Conservation (phyloP, 2,797 vertebrate genomes). For the Onychomys arenicola region DNA sequence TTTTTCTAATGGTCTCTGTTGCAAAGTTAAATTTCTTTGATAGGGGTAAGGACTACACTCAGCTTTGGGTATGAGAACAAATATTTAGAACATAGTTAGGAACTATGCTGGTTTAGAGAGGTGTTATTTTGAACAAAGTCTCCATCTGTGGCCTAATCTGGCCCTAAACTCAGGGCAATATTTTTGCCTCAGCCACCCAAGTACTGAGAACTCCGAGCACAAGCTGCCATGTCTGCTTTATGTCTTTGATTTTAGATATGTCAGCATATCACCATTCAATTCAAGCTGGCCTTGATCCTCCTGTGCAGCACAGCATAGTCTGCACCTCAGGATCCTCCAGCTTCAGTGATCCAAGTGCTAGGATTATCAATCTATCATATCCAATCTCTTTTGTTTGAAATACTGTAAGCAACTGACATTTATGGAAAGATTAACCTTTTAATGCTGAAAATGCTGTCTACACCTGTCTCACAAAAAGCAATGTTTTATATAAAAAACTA, state of each 20-base stretch:
- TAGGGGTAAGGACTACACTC: neutral
- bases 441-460: neutral
- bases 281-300: neutral
- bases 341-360: neutral
- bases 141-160: too few species aligned
- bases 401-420: neutral
- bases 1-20: neutral
- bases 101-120: neutral
- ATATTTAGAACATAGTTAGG: neutral
- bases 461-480: neutral
- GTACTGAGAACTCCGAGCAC: neutral
- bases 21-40: neutral
- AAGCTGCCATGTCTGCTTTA: neutral
- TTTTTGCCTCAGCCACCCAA: neutral
- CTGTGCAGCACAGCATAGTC: neutral
- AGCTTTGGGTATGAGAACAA: neutral
- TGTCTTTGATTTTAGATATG: neutral
- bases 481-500: neutral
- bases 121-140: neutral
- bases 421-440: neutral
- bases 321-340: neutral
- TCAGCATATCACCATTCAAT: neutral
- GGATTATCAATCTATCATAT: too few species aligned
- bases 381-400: neutral
- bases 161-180: too few species aligned